A percentile compares a stretch with the other conserved stretches of the same genome.
phyloP scores from a whole-genome alignment of 2,888 invertebrate species.

The Hermaeophaga mercurialis region DNA sequence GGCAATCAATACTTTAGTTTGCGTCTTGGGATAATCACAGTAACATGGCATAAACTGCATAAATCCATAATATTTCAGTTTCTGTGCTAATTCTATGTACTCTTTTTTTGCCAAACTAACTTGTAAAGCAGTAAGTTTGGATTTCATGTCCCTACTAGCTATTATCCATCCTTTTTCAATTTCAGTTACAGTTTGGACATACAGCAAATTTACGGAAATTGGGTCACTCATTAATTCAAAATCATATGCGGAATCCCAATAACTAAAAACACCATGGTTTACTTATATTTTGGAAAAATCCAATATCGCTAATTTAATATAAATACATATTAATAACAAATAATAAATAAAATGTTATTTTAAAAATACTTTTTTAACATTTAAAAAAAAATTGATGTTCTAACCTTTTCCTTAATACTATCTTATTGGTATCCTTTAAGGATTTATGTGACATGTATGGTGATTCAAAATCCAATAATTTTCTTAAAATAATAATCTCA shows the following conservation, averaged over 20 bases:
- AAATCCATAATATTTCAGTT: conserved; percentile 88
- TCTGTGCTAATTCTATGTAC: conserved; percentile 85
- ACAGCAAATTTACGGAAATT: conserved; percentile 83
- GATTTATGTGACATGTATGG: conserved; percentile 91
- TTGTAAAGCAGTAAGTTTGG: conserved; percentile 73
- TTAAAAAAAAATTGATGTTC: background rate
- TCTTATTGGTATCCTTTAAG: conserved; percentile 72
- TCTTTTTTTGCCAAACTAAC: conserved; percentile 82
- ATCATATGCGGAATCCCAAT: conserved; percentile 88
- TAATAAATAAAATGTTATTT: background rate
- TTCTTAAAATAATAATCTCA: conserved; percentile 77
- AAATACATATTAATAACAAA: too few relatives aligned
- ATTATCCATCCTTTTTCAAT: conserved; percentile 86
- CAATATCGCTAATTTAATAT: too few relatives aligned
- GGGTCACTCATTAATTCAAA: conserved; percentile 80
- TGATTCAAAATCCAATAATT: conserved; percentile 95
- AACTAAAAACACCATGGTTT: conserved; percentile 62
- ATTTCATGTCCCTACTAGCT: conserved; percentile 68
- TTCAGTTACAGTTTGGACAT: conserved; percentile 86
- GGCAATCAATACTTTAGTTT: conserved; percentile 72
- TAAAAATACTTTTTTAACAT: background rate
- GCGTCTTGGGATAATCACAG: conserved; percentile 77
- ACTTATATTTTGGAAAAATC: background rate
- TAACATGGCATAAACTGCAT: conserved; percentile 72
- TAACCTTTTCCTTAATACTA: conserved; percentile 84